Percentiles rank a stretch among this genome's conserved stretches.
phyloP scores from a whole-genome alignment of 2,113 vertebrate genomes.

The Toxotes jaculatrix region DNA sequence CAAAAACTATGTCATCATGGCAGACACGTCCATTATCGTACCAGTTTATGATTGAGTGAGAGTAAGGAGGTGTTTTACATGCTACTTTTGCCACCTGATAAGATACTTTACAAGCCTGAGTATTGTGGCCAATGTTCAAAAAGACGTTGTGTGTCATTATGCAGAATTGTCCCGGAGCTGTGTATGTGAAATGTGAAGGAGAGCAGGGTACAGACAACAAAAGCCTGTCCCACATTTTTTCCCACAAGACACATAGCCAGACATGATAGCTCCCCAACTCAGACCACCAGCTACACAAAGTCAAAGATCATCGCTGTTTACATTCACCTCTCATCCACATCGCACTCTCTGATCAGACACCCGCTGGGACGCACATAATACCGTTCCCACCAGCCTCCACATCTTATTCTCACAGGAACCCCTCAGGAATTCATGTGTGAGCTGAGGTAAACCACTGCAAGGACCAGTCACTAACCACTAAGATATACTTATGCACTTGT shows the following conservation, averaged over 20 bases:
- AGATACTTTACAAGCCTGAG: neutral
- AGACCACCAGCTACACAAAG: conserved; percentile 75
- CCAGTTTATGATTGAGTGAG: conserved; percentile 16
- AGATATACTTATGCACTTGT: conserved; percentile 56
- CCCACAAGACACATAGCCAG: conserved; percentile 61
- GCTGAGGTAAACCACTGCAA: conserved; percentile 77
- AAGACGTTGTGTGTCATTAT: conserved; percentile 1
- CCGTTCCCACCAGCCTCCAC: conserved; percentile 68
- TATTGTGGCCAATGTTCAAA: neutral
- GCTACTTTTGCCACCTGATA: neutral
- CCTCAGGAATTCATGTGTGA: conserved; percentile 66
- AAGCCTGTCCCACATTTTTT: conserved; percentile 44
- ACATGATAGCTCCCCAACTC: conserved; percentile 45
- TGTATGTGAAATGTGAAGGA: conserved; percentile 1
- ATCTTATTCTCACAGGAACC: conserved; percentile 60
- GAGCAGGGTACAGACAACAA: conserved; percentile 7
- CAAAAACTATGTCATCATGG: conserved; percentile 26
- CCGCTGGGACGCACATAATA: conserved; percentile 56
- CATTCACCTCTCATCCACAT: conserved; percentile 75
- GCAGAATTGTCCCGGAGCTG: neutral
- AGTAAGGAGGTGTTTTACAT: neutral
- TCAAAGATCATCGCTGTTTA: conserved; percentile 81
- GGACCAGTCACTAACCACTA: conserved; percentile 61
- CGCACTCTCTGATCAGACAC: conserved; percentile 55
- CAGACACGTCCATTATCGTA: conserved; percentile 38